Evolutionary conservation across 1,140 invertebrate genomes (phyloP).

Genomic region (Aphelenchoides fujianensis): DNA sequence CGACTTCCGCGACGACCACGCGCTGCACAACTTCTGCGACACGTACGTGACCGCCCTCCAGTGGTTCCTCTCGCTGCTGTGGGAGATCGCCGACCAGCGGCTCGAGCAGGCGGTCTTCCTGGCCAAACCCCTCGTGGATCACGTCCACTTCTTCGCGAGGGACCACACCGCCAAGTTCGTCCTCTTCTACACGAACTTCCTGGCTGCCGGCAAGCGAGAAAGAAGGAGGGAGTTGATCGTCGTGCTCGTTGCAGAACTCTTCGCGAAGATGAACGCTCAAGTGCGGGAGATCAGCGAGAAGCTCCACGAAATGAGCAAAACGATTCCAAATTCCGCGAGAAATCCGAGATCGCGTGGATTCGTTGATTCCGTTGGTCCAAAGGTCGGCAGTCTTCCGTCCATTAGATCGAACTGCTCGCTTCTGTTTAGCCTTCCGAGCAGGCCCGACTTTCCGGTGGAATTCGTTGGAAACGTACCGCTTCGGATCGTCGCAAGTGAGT

Average conservation of each 20-base stretch:
- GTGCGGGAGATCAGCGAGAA: background rate
- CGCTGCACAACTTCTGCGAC: background rate
- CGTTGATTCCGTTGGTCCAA: background rate
- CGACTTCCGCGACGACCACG: constrained; percentile 9
- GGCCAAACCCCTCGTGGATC: background rate
- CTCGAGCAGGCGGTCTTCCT: constrained; percentile 4
- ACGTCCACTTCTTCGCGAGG: background rate
- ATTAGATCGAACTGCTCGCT: too few species aligned
- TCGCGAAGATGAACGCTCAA: background rate
- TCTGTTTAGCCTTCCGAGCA: constrained; percentile 13
- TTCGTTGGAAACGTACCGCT: background rate
- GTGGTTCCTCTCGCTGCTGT: background rate
- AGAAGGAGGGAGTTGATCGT: background rate
- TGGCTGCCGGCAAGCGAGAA: background rate
- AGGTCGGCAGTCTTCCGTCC: background rate
- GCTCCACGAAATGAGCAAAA: constrained; percentile 11
- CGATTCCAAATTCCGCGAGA: background rate
- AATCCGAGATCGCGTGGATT: background rate
- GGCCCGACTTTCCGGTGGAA: background rate
- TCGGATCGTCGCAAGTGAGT: background rate
- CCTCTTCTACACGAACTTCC: background rate
- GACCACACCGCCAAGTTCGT: background rate
- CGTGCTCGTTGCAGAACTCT: background rate
- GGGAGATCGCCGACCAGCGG: background rate
- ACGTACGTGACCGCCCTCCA: background rate